Evolutionary conservation across 2,888 invertebrate species (phyloP), one percentile per base, ranked within the genome.

Genomic region (Microchrysa polita): DNA sequence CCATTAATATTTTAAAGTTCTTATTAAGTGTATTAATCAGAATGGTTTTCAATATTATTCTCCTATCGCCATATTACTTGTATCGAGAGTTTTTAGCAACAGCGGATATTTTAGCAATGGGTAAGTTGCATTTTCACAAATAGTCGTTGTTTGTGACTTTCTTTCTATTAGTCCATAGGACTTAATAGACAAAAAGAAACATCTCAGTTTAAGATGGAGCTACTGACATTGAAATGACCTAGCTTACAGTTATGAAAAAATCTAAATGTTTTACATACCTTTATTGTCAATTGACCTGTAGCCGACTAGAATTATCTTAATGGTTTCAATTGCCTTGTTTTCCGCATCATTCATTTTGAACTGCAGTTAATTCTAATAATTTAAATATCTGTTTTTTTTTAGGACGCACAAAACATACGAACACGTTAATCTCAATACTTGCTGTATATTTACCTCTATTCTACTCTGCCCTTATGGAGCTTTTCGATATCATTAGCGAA

Each of bases 1-100:
- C 88, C 0, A 79, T 81, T 4, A 87, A 85, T 76, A 76, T 87
- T 16, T 57, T 81, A 1, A 82, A 80, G 61, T 80, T 81, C 12
- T 78, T 81, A 60, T 76, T 86, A 0, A 81, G 80, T 27, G 79
- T 82, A 42, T 34, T 83, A 1, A 86, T 84, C 83, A 82, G 81
- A 16, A 73, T 81, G 12, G 79, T 73, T 34, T 67, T 78, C 1
- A 59, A 75, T 1, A n/a, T 55, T 5, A 23, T 74, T n/a, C 22
- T 76, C 2, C 48, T 75, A 16, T 74, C 60, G n/a, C 84, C 84
- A 0, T 83, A 82, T 55, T 78, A 80, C 42, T 67, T 79, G 2
- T 83, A 80, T 48, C 79, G 79, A 14, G 84, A 84, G 67, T 9
- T 82, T 1, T 12, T 80, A 67, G 84, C 84, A 0, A 59, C 81